These are phyloP conservation scores for Amazona guildingii DNA, from an alignment of 2,113 vertebrate species.

Conservation along the genomic window DNA sequence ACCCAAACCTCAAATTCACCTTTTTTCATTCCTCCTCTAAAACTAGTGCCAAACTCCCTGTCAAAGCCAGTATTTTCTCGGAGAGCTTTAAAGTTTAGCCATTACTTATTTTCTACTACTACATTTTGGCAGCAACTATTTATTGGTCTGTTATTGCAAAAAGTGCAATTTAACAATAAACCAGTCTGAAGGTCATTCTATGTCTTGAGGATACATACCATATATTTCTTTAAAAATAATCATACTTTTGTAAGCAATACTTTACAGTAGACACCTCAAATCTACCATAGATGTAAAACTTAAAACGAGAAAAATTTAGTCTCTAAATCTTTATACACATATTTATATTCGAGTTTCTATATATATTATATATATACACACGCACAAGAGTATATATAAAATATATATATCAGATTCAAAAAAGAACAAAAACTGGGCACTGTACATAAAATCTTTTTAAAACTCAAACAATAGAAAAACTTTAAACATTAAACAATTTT, in stretches of 20 bases:
- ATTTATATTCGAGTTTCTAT: slow-evolving; percentile 80
- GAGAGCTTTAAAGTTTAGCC: slow-evolving; percentile 63
- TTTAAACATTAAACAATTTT: slow-evolving; percentile 97
- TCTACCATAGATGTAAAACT: slow-evolving; percentile 86
- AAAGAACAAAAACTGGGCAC: slow-evolving; percentile 83
- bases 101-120: slow-evolving; percentile 72
- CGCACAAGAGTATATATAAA: slow-evolving; percentile 84
- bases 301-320: slow-evolving; percentile 83
- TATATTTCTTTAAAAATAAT: slow-evolving; percentile 87
- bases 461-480: slow-evolving; percentile 90
- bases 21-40: slow-evolving; percentile 38
- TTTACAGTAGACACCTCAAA: slow-evolving; percentile 86
- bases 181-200: slow-evolving; percentile 82
- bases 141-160: slow-evolving; percentile 81
- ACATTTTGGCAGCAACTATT: slow-evolving; percentile 79
- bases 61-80: slow-evolving; percentile 52
- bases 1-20: slow-evolving; percentile 6
- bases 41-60: slow-evolving; percentile 59
- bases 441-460: slow-evolving; percentile 85
- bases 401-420: slow-evolving; percentile 85
- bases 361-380: slow-evolving; percentile 84
- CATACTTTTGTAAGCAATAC: slow-evolving; percentile 84
- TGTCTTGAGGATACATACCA: slow-evolving; percentile 83
- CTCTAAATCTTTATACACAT: slow-evolving; percentile 84
- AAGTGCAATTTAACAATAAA: slow-evolving; percentile 84